Evolutionary conservation across 2,888 invertebrate genomes (phyloP).

Genomic region (Chrysolina oricalcia): DNA sequence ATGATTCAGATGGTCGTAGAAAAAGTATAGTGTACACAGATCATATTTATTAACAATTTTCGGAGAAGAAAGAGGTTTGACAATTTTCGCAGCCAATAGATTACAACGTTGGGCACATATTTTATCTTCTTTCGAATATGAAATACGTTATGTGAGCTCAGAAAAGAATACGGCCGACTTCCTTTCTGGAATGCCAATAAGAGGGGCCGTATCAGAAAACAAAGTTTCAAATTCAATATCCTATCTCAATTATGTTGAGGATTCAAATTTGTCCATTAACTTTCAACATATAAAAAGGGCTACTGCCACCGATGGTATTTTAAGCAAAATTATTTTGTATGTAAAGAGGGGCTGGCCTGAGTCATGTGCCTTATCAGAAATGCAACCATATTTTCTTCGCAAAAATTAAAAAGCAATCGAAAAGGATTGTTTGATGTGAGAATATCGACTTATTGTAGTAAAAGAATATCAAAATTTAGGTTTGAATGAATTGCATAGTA

Average conservation of each 20-base stretch:
- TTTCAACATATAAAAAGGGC: too few species aligned
- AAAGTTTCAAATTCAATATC: not conserved
- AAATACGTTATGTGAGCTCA: slow-evolving; percentile 37
- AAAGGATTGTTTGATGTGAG: not conserved
- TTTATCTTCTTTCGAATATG: slow-evolving; percentile 39
- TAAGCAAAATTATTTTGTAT: not conserved
- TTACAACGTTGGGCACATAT: slow-evolving; percentile 42
- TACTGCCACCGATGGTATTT: not conserved
- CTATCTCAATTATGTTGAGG: not conserved
- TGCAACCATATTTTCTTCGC: not conserved
- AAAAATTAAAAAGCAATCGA: not conserved
- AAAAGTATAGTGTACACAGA: slow-evolving; percentile 32
- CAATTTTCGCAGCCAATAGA: slow-evolving; percentile 39
- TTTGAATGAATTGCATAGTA: not conserved
- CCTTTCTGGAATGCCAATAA: not conserved
- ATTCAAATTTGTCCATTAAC: not conserved
- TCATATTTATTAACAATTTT: slow-evolving; percentile 26
- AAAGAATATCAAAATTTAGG: not conserved
- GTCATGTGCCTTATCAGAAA: not conserved
- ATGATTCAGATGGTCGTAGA: too few species aligned
- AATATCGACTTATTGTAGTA: not conserved
- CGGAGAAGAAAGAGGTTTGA: slow-evolving; percentile 31
- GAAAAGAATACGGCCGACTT: not conserved
- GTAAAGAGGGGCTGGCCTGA: not conserved
- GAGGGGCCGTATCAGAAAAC: not conserved